Conservation (phyloP, 2,797 vertebrate genomes). For the Delichon dasypus region DNA sequence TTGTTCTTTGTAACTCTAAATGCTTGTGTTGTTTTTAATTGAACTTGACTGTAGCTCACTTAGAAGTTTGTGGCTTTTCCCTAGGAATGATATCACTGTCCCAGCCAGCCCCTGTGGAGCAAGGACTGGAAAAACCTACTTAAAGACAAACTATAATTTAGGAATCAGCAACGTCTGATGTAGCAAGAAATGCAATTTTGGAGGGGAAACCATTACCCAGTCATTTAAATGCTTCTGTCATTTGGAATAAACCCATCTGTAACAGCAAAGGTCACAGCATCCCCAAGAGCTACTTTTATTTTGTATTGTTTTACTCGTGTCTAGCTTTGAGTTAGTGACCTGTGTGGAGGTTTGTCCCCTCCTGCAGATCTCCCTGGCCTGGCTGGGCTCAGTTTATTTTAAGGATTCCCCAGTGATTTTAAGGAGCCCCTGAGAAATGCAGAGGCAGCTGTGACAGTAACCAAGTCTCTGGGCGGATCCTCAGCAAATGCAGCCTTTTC, state of each 20-base stretch:
- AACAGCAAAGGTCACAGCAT: constrained; percentile 1
- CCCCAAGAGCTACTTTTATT: not conserved
- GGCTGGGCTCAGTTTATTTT: not conserved
- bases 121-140: constrained; percentile 37
- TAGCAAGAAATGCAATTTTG: constrained; percentile 39
- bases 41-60: not conserved
- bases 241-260: not conserved
- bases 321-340: not conserved
- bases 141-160: constrained; percentile 43
- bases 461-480: not conserved
- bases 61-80: constrained; percentile 34
- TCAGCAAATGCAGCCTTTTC: not conserved
- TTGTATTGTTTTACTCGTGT: not conserved
- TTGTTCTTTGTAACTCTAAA: not conserved
- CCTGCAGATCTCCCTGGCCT: constrained; percentile 49
- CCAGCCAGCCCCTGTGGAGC: not conserved
- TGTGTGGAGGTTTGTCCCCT: not conserved
- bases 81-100: constrained; percentile 16
- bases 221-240: constrained; percentile 40
- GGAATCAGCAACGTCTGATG: constrained; percentile 1
- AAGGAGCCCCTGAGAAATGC: not conserved
- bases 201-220: not conserved
- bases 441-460: not conserved
- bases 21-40: constrained; percentile 9
- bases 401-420: not conserved